Base-by-base conservation (phyloP, 1,140 invertebrate genomes). In the Diuraphis noxia region DNA sequence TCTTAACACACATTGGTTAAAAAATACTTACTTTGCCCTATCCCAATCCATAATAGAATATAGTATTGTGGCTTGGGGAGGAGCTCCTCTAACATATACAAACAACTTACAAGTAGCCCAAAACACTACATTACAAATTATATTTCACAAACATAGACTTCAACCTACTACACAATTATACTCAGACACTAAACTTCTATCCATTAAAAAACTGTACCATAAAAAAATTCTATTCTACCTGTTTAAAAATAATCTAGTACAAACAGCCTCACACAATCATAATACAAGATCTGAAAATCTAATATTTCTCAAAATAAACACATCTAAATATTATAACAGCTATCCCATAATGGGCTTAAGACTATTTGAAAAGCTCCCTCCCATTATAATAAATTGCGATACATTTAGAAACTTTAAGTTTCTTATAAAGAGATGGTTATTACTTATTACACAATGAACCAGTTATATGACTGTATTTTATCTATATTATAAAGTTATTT, bases 1-100 rank as follows among this genome's bases (percentile, higher is more conserved):
- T 87, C 25, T 34, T 17, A 46, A 46, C 10, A 46, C 43, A 46
- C 43, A 46, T 46, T 46, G 43, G 43, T 17, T 46, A 46, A 49
- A 49, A 46, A 81, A 81, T 81, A 81, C 77, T 30, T 81, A 38
- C 77, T 79, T 79, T 79, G 36, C 77, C 77, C 30, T 79, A 79
- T 13, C n/a, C 3, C 77, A 79, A 30, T 79, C 77, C 23, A 81
- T 81, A 81, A 81, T 81, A 81, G 77, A 81, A 81, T 81, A 81
- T 81, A 34, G 17, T 81, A 81, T 81, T 30, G 77, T 81, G 25
- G 77, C n/a, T 30, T 81, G n/a, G 77, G 77, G 77, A 38, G 77
- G 77, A 81, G 77, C 77, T 81, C 23, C 36, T 8, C 17, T 30
- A 30, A 81, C 25, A 38, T 81, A 81, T 81, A 81, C n/a, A 30